phyloP scores from a whole-genome alignment of 2,797 vertebrate species.

The Glossophaga mutica region DNA sequence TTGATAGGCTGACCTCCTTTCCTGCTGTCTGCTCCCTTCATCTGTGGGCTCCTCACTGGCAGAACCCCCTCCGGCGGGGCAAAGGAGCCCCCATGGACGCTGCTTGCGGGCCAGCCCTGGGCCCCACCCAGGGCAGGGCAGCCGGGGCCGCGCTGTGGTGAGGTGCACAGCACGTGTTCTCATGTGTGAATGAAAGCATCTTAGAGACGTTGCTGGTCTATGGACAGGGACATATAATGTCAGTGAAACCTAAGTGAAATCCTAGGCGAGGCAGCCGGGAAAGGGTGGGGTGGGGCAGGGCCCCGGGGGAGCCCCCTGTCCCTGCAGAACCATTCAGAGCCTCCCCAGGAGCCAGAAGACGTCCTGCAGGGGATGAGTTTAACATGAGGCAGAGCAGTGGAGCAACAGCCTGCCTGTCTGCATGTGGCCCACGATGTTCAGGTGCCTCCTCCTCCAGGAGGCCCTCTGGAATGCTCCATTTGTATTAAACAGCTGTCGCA shows the following conservation, averaged over 20 bases:
- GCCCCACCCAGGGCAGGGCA: background rate
- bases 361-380: background rate
- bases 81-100: background rate
- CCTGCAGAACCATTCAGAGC: background rate
- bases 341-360: no score
- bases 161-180: background rate
- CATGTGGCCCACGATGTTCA: rapidly evolving
- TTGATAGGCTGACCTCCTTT: background rate
- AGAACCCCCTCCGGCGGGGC: background rate
- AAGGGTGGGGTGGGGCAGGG: background rate
- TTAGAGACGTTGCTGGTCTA: background rate
- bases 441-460: background rate
- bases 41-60: background rate
- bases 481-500: background rate
- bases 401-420: background rate
- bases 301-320: background rate
- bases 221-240: background rate
- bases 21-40: background rate
- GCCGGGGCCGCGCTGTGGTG: background rate
- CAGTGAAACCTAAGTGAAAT: background rate
- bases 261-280: background rate
- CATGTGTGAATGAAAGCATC: background rate
- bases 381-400: background rate
- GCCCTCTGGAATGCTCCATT: background rate
- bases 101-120: background rate